Evolutionary conservation across 1,140 invertebrate genomes (phyloP).

Genomic region (Gryllus bimaculatus): DNA sequence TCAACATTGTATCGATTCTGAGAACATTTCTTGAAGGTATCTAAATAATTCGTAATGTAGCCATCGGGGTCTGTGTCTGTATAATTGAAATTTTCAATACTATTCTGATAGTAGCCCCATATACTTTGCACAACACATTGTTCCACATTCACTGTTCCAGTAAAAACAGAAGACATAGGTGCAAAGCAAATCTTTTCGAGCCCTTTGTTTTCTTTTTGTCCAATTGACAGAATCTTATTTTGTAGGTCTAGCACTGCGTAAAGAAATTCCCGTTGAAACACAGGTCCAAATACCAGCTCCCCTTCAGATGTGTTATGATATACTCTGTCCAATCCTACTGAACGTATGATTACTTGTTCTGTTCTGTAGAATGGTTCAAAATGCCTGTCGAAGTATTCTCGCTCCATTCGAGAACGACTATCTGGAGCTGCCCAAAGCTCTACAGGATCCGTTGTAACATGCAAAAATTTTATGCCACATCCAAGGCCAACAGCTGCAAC

Average conservation of each 20-base stretch:
- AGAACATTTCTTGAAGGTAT: slow-evolving; percentile 37
- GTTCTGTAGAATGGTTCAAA: slow-evolving; percentile 88
- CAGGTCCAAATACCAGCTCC: slow-evolving; percentile 32
- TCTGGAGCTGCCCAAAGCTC: slow-evolving; percentile 78
- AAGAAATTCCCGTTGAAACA: slow-evolving; percentile 62
- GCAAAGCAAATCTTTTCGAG: slow-evolving; percentile 75
- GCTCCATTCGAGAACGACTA: slow-evolving; percentile 65
- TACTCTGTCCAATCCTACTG: slow-evolving; percentile 35
- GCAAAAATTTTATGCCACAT: slow-evolving; percentile 53
- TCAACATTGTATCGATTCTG: slow-evolving; percentile 28
- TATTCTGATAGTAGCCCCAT: slow-evolving; percentile 69
- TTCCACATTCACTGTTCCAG: slow-evolving; percentile 38
- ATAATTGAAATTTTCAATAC: slow-evolving; percentile 39
- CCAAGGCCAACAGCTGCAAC: slow-evolving; percentile 46
- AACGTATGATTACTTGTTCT: slow-evolving; percentile 72
- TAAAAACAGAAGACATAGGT: slow-evolving; percentile 58
- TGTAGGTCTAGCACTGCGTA: slow-evolving; percentile 53
- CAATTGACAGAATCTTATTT: slow-evolving; percentile 41
- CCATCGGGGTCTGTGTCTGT: slow-evolving; percentile 6
- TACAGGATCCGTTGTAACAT: slow-evolving; percentile 74
- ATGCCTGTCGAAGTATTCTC: slow-evolving; percentile 71
- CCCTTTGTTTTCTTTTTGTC: slow-evolving; percentile 35
- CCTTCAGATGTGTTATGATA: slow-evolving; percentile 26
- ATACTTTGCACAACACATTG: slow-evolving; percentile 73
- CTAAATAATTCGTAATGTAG: slow-evolving; percentile 35